Evolutionary conservation across 1,140 invertebrate genomes (phyloP).

Genomic region (Adelges cooleyi): DNA sequence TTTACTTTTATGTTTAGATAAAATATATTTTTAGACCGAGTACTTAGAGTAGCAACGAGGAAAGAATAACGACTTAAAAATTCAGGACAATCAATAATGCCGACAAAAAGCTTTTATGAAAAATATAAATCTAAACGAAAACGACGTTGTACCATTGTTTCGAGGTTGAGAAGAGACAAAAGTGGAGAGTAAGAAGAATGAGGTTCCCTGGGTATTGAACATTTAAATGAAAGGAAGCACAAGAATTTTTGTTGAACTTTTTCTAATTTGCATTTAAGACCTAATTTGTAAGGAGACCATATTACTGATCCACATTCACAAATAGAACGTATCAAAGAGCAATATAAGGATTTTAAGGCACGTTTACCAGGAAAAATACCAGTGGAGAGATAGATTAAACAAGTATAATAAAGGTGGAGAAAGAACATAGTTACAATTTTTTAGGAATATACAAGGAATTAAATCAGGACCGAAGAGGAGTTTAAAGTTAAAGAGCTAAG

Average conservation of each 20-base stretch:
- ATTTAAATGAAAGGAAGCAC: not conserved
- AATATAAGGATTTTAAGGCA: too few relatives aligned
- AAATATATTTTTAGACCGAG: too few relatives aligned
- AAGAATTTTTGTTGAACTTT: not conserved
- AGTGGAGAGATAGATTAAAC: too few relatives aligned
- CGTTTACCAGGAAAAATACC: too few relatives aligned
- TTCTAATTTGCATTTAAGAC: not conserved
- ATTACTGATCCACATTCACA: not conserved
- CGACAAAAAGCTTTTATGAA: not conserved
- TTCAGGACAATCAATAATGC: too few relatives aligned
- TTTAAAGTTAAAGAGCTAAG: not conserved
- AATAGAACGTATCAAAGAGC: too few relatives aligned
- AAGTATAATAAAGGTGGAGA: not conserved
- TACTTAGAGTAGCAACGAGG: not conserved
- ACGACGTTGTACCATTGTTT: not conserved
- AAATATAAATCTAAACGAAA: not conserved
- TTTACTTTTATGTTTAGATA: not conserved
- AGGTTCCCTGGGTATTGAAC: too few relatives aligned
- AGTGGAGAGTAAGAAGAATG: too few relatives aligned
- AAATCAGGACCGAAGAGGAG: not conserved
- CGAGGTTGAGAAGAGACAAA: not conserved
- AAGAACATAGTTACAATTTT: not conserved
- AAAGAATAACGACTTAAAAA: not conserved
- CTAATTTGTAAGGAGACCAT: not conserved
- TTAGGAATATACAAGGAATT: not conserved